Evolutionary conservation across 2,888 invertebrate species (phyloP), one percentile per base, ranked within the genome.

Genomic region (Andrena trimmerana): DNA sequence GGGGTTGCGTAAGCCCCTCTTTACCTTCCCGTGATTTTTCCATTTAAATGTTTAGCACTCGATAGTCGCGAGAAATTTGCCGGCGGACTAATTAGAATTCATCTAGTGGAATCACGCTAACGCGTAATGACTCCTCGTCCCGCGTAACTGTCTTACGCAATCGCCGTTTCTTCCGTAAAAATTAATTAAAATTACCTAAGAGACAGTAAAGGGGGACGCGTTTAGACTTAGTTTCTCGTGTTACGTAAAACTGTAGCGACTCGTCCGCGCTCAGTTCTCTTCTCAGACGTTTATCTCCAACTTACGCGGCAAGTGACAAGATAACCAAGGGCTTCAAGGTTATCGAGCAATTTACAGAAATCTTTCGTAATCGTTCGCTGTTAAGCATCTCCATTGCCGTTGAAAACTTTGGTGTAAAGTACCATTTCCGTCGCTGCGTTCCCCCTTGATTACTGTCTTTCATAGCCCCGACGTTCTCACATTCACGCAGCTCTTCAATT

Each of bases 301-400:
- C 20, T 54, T 33, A 52, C 20, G 52, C 68, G 73, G 79, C 76
- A 74, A 79, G 66, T 54, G 29, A 42, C 20, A 1, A 62, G 81
- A 84, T 84, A 80, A 84, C 62, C 59, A 57, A 57, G 71, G 52
- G 62, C 59, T 57, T 75, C 62, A 52, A 42, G 77, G 79, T 80
- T 85, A 83, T 83, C 85, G 62, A 75, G 71, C 63, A 75, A 73
- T 81, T 80, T 81, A 59, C 65, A 52, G 29, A 62, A 59, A 59
- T 48, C 36, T 68, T 69, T 69, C 66, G 63, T 59, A 59, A 75
- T 16, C 20, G 10, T 10, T 13, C 13, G 20, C 8, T 5, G 20
- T 20, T 10, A n/a, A 20, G 20, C 31, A 7, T 62, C 60, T 27
- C 24, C 57, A 8, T 20, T 10, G 57, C 10, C 57, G 24, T 24